phyloP scores from a whole-genome alignment of 64 coral and sea anemone genomes.

The Montipora cactus region DNA sequence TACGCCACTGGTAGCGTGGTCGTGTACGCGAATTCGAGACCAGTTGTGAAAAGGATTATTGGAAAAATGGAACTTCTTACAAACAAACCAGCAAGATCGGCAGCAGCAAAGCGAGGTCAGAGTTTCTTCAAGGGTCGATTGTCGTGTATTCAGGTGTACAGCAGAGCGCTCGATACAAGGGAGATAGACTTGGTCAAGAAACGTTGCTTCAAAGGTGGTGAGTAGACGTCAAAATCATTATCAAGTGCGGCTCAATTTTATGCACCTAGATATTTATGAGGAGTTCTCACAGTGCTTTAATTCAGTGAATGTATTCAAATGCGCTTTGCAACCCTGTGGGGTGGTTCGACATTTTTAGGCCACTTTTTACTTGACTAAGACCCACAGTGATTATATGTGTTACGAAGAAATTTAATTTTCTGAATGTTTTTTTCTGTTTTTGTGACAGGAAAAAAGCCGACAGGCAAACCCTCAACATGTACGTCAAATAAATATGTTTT shows the following conservation, averaged over 20 bases:
- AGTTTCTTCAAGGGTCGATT: constrained; percentile 46
- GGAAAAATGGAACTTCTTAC: constrained; percentile 35
- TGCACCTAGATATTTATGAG: too few relatives aligned
- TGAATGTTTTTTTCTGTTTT: not conserved
- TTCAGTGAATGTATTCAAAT: not conserved
- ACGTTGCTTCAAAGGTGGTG: constrained; percentile 68
- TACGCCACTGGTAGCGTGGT: constrained; percentile 25
- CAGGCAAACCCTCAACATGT: constrained; percentile 24
- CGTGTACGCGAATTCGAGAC: constrained; percentile 29
- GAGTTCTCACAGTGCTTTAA: too few relatives aligned
- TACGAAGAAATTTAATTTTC: not conserved
- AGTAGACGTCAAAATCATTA: not conserved
- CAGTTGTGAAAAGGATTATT: constrained; percentile 27
- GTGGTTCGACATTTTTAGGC: too few relatives aligned
- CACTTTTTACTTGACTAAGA: too few relatives aligned
- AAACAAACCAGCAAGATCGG: constrained; percentile 7
- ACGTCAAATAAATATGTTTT: not conserved
- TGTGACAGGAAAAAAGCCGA: not conserved
- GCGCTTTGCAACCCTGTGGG: too few relatives aligned
- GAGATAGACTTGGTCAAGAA: constrained; percentile 31
- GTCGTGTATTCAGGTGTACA: constrained; percentile 59
- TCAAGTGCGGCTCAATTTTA: not conserved
- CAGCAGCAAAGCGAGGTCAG: not conserved
- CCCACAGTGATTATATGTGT: too few relatives aligned
- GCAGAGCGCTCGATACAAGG: not conserved